phyloP scores from a whole-genome alignment of 2,888 invertebrate species.

The Horisme vitalbata region DNA sequence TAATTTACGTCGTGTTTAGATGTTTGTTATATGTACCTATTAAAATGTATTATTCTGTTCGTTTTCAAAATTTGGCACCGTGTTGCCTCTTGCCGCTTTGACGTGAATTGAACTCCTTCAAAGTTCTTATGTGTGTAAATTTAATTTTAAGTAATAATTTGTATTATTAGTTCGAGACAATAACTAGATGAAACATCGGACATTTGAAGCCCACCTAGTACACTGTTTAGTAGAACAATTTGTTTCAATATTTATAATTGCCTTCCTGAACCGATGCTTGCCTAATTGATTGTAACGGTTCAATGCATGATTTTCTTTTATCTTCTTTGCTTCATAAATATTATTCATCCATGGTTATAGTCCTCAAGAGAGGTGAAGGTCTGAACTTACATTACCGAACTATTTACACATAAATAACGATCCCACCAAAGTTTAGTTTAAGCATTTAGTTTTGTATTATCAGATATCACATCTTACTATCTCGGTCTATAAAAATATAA shows the following conservation, averaged over 20 bases:
- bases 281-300: conserved; percentile 7
- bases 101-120: conserved; percentile 32
- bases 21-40: conserved; percentile 60
- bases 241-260: neutral
- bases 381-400: conserved; percentile 59
- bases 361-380: conserved; percentile 34
- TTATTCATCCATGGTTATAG: conserved; percentile 18
- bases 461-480: conserved; percentile 51
- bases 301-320: conserved; percentile 7
- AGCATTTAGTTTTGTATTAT: conserved; percentile 69
- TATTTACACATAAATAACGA: conserved; percentile 71
- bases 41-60: conserved; percentile 41
- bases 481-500: conserved; percentile 48
- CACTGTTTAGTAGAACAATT: conserved; percentile 18
- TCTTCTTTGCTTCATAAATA: conserved; percentile 3
- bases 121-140: conserved; percentile 48
- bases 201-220: conserved; percentile 55
- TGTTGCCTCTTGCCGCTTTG: conserved; percentile 53
- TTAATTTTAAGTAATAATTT: conserved; percentile 46
- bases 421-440: conserved; percentile 82
- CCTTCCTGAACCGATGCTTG: conserved; percentile 10
- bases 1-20: conserved; percentile 56
- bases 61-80: conserved; percentile 53
- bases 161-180: conserved; percentile 51
- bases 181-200: conserved; percentile 55